Conservation (phyloP, 2,797 vertebrate genomes). For the Galagoides demidoff region DNA sequence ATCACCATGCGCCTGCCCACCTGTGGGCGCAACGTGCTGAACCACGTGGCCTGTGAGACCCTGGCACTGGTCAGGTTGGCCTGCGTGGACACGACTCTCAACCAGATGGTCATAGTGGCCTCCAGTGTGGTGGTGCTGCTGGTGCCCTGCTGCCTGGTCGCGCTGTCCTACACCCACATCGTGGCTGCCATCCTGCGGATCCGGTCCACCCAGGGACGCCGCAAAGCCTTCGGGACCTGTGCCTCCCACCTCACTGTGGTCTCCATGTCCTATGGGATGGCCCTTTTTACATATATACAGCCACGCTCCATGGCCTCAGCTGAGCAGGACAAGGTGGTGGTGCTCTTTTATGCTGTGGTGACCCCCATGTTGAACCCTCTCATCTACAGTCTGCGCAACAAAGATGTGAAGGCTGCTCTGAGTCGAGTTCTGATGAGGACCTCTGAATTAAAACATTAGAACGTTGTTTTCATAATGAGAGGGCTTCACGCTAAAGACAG, state of each 20-base stretch:
- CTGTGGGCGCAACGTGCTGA: conserved; percentile 51
- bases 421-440: not conserved
- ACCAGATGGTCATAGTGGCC: conserved; percentile 52
- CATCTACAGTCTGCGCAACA: conserved; percentile 79
- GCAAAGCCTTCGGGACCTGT: conserved; percentile 60
- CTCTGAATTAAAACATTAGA: not conserved
- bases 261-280: conserved; percentile 70
- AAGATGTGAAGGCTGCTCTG: conserved; percentile 69
- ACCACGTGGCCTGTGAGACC: conserved; percentile 61
- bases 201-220: not conserved
- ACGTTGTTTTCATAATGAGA: not conserved
- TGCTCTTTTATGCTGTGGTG: conserved; percentile 63
- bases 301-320: not conserved
- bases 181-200: conserved; percentile 45
- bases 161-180: conserved; percentile 46
- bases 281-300: conserved; percentile 56
- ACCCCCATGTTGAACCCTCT: conserved; percentile 74
- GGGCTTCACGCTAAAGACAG: not conserved
- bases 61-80: conserved; percentile 58
- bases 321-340: conserved; percentile 62
- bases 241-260: conserved; percentile 69
- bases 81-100: conserved; percentile 64
- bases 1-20: conserved; percentile 61
- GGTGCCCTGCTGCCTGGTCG: conserved; percentile 64
- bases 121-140: conserved; percentile 58